Percentiles rank a stretch among this genome's conserved stretches.
Conservation (phyloP, 2,888 invertebrate species). For the Drosophila atripex region DNA sequence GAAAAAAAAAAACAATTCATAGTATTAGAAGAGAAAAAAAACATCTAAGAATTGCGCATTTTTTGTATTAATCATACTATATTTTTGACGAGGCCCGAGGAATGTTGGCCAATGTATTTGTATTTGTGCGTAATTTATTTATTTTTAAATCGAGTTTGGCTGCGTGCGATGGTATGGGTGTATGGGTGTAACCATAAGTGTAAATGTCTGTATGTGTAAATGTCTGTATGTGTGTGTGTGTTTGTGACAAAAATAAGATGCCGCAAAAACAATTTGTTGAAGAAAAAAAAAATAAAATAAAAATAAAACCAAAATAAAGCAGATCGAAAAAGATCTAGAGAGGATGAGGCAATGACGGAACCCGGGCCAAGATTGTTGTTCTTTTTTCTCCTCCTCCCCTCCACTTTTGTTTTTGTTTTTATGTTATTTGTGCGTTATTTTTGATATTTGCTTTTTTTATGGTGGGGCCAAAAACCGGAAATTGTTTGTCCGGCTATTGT, state of each 20-base stretch:
- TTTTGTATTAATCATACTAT: constrained; percentile 75
- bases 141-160: constrained; percentile 72
- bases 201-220: constrained; percentile 14
- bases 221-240: constrained; percentile 13
- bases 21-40: constrained; percentile 6
- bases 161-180: constrained; percentile 17
- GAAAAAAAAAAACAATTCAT: neutral
- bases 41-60: constrained; percentile 38
- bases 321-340: constrained; percentile 26
- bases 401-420: constrained; percentile 23
- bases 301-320: constrained; percentile 43
- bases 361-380: constrained; percentile 51
- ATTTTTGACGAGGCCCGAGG: constrained; percentile 62
- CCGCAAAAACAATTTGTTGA: constrained; percentile 69
- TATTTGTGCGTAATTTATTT: constrained; percentile 74
- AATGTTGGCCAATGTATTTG: constrained; percentile 59
- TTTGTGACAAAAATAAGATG: constrained; percentile 73
- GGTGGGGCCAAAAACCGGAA: constrained; percentile 64
- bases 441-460: constrained; percentile 39
- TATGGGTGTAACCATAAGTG: constrained; percentile 16
- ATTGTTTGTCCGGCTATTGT: constrained; percentile 75
- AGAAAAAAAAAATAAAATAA: constrained; percentile 12
- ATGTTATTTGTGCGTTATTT: constrained; percentile 23
- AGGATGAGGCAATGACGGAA: constrained; percentile 43
- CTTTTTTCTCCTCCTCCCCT: constrained; percentile 27